Base-by-base conservation (phyloP, 2,888 invertebrate species). In the Eumacrocentrus americanus region DNA sequence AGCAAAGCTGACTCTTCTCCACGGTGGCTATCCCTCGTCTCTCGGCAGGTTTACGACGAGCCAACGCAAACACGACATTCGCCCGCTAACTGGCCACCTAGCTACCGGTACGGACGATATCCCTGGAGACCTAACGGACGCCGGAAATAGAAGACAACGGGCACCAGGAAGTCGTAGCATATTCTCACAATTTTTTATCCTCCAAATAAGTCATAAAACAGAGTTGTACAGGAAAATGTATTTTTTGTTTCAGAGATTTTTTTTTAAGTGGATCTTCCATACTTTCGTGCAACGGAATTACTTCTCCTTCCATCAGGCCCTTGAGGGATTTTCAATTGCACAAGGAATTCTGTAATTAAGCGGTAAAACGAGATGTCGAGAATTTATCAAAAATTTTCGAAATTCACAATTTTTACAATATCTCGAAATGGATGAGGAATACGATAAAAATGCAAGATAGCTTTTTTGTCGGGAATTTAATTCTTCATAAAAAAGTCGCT, bases 1-100 rank as follows among this genome's bases (percentile, higher is more conserved):
- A 42, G 42, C 20, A 20, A 11, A 42, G 2, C 20, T 12, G 16
- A 50, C 9, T 53, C 63, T 59, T 47, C 63, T 63, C 59, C 63
- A 61, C 63, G 65, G 70, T 72, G 67, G 70, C 69, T 66, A 67
- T 70, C 69, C 61, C 67, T 68, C 64, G 63, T 61, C 61, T 61
- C 67, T 63, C 67, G 72, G 69, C 72, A 72, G 72, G 73, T 76
- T 78, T 77, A 75, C 76, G 75, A 73, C 70, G 73, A 77, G 74
- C 71, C 71, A 74, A 72, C 71, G 73, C 70, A 75, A 76, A 75
- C 73, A 73, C 72, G 73, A 75, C 76, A 71, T 72, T 72, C 69
- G 66, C 67, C 70, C 72, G 72, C 74, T 77, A 78, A 76, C 77
- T 76, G 72, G 73, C 73, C 73, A 73, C 73, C 76, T 72, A 75